Conservation (phyloP, 2,888 invertebrate genomes). For the Volucella bombylans region DNA sequence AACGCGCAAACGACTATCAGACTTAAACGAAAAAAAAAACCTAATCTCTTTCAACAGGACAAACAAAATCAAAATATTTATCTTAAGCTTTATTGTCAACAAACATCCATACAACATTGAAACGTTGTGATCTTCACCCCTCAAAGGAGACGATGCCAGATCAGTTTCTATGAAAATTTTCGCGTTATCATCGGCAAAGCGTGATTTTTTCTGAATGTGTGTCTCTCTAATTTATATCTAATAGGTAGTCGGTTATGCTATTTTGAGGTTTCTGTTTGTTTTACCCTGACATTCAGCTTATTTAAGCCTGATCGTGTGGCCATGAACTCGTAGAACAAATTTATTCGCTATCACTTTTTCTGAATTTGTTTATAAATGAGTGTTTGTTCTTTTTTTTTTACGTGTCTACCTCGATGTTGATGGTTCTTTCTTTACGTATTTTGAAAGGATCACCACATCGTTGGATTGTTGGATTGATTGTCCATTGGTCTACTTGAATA, state of each 20-base stretch:
- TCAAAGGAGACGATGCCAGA: slow-evolving; percentile 6
- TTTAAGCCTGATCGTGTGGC: slow-evolving; percentile 29
- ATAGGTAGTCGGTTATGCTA: slow-evolving; percentile 38
- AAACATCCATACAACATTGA: slow-evolving; percentile 33
- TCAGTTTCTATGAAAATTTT: slow-evolving; percentile 20
- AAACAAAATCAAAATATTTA: slow-evolving; percentile 52
- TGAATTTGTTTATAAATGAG: background rate
- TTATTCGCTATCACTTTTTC: background rate
- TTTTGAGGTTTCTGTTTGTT: slow-evolving; percentile 18
- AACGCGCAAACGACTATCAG: slow-evolving; percentile 13
- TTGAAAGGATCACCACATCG: slow-evolving; percentile 16
- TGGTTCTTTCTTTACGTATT: background rate
- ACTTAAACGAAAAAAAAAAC: background rate
- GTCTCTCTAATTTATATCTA: slow-evolving; percentile 36
- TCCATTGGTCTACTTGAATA: slow-evolving; percentile 14
- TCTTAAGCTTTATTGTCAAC: slow-evolving; percentile 46
- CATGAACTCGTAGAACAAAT: slow-evolving; percentile 36
- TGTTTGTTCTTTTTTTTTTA: background rate
- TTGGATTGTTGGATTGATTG: slow-evolving; percentile 6
- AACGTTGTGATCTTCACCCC: slow-evolving; percentile 31
- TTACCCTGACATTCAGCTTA: slow-evolving; percentile 35
- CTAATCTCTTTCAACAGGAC: slow-evolving; percentile 35
- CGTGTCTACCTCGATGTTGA: background rate
- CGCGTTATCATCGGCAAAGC: slow-evolving; percentile 35
- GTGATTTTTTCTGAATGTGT: slow-evolving; percentile 14